These are phyloP conservation scores for Turdus rufiventris DNA, from an alignment of 2,113 vertebrate genomes.

Conservation along the genomic window DNA sequence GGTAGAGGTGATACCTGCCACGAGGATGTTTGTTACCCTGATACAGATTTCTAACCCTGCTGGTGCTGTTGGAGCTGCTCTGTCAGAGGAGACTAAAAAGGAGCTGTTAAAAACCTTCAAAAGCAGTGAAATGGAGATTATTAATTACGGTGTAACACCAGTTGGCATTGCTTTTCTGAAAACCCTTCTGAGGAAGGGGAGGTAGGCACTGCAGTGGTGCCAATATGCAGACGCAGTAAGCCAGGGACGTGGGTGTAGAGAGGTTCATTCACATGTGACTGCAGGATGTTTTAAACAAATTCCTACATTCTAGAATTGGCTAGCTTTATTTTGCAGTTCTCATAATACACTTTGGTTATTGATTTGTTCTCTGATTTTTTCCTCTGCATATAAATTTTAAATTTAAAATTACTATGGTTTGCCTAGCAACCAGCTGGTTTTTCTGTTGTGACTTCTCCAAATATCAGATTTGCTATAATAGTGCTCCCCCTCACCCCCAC, in stretches of 20 bases:
- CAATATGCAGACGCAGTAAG: fast-evolving
- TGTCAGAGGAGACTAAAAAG: not conserved
- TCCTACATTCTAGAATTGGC: not conserved
- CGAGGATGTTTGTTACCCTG: not conserved
- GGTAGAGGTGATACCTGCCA: not conserved
- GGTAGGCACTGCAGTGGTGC: not conserved
- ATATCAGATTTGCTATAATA: constrained; percentile 70
- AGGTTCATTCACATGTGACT: not conserved
- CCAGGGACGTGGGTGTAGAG: not conserved
- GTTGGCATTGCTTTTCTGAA: not conserved
- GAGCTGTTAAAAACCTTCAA: not conserved
- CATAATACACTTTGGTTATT: not conserved
- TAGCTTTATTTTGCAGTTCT: not conserved
- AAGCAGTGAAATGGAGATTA: not conserved
- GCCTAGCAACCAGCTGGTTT: constrained; percentile 27
- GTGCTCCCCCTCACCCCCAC: not conserved
- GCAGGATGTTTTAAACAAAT: not conserved
- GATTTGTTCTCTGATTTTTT: not conserved
- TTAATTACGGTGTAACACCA: not conserved
- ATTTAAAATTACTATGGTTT: not conserved
- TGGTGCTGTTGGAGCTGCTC: not conserved
- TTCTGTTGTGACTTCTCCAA: constrained; percentile 62
- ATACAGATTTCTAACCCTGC: not conserved
- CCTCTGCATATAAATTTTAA: not conserved
- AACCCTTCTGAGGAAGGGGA: not conserved